A percentile compares a stretch with the other conserved stretches of the same genome.
Conservation (phyloP, 2,888 invertebrate genomes). For the Sinhomidia bicolor region DNA sequence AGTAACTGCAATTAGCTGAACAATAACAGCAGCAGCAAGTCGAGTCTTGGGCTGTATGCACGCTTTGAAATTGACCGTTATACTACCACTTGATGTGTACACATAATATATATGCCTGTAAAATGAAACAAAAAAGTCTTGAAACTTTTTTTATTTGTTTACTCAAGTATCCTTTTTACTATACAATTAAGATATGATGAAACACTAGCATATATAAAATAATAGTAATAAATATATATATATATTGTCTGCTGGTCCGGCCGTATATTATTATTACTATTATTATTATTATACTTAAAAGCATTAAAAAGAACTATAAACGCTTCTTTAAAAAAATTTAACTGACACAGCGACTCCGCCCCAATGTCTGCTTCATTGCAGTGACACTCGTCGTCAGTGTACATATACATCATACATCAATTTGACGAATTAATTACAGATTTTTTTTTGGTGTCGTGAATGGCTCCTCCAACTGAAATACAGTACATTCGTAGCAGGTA, state of each 20-base stretch:
- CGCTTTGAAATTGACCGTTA: conserved; percentile 48
- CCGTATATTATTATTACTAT: background rate
- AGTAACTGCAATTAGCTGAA: background rate
- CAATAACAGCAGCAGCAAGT: background rate
- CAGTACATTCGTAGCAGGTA: background rate
- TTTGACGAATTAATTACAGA: conserved; percentile 66
- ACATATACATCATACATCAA: background rate
- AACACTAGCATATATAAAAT: background rate
- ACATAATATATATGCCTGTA: background rate
- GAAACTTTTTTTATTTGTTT: conserved; percentile 46
- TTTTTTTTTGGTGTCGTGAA: too few species aligned
- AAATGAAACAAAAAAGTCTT: conserved; percentile 6
- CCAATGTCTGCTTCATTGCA: conserved; percentile 13
- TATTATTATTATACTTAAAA: background rate
- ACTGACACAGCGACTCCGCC: conserved; percentile 29
- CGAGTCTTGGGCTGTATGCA: background rate
- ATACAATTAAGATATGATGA: conserved; percentile 54
- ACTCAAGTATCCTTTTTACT: conserved; percentile 43
- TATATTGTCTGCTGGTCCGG: conserved; percentile 14
- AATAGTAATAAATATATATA: too few species aligned
- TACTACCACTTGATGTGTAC: background rate
- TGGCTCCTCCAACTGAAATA: background rate
- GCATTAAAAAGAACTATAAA: conserved; percentile 25
- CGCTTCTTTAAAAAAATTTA: background rate
- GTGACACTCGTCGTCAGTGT: conserved; percentile 14